Conservation (phyloP, 1,140 invertebrate genomes). For the Cotesia chilonis region DNA sequence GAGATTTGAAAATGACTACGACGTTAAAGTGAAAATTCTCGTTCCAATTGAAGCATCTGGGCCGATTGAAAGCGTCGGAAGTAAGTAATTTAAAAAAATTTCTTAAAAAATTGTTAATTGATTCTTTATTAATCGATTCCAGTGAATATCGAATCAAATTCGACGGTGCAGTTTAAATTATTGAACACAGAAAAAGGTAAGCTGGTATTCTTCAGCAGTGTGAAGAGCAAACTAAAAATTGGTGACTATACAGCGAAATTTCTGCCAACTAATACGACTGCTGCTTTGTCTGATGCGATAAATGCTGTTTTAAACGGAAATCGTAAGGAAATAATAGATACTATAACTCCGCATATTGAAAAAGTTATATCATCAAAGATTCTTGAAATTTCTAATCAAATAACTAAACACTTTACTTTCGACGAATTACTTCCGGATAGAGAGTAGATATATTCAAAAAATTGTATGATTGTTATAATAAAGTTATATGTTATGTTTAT, state of each 20-base stretch:
- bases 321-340: slow-evolving; percentile 50
- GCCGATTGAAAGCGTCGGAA: slow-evolving; percentile 40
- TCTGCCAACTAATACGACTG: slow-evolving; percentile 36
- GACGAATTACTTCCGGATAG: slow-evolving; percentile 58
- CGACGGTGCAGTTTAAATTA: slow-evolving; percentile 32
- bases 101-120: too few relatives aligned
- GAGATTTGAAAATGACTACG: slow-evolving; percentile 67
- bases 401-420: slow-evolving; percentile 54
- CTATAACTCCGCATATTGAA: slow-evolving; percentile 50
- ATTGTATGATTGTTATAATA: too few relatives aligned
- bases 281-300: slow-evolving; percentile 45
- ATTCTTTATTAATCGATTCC: too few relatives aligned
- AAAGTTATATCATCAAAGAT: slow-evolving; percentile 46
- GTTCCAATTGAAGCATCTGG: slow-evolving; percentile 52
- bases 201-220: slow-evolving; percentile 47
- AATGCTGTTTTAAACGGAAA: slow-evolving; percentile 45
- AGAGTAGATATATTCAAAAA: slow-evolving; percentile 39
- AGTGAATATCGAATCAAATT: too few relatives aligned
- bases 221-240: slow-evolving; percentile 47
- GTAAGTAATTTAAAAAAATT: neutral
- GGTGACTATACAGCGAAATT: slow-evolving; percentile 45
- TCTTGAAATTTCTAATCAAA: slow-evolving; percentile 46
- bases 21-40: slow-evolving; percentile 68
- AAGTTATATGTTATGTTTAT: too few relatives aligned
- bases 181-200: slow-evolving; percentile 39